Evolutionary conservation across 2,113 vertebrate genomes (phyloP).

Genomic region (Lipotes vexillifer): DNA sequence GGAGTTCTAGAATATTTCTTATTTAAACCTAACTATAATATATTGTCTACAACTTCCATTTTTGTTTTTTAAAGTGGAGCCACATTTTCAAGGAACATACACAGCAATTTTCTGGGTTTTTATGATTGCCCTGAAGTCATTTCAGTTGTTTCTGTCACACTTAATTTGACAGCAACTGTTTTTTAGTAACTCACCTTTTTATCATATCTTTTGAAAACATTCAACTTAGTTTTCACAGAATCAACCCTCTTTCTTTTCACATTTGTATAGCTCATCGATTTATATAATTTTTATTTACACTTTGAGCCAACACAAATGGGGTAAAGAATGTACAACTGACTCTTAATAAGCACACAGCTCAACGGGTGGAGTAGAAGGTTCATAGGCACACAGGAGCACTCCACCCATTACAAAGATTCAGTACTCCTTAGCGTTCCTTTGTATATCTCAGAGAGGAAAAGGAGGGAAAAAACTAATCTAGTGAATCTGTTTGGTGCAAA

Average conservation of each 20-base stretch:
- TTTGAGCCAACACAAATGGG: not conserved
- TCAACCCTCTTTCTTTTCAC: not conserved
- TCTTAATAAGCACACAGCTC: not conserved
- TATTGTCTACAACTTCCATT: not conserved
- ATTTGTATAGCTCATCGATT: not conserved
- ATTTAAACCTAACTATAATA: not conserved
- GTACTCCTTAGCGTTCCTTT: not conserved
- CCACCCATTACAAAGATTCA: not conserved
- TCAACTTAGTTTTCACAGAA: not conserved
- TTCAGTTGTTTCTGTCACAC: not conserved
- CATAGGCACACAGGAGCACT: accelerated
- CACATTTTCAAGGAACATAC: not conserved
- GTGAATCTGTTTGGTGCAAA: not conserved
- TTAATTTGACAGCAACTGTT: not conserved
- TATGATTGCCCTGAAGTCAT: not conserved
- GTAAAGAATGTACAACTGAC: not conserved
- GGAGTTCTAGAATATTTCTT: not conserved
- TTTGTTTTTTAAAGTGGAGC: not conserved
- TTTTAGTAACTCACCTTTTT: not conserved
- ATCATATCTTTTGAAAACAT: not conserved
- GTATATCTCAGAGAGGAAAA: not conserved
- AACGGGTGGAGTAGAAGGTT: not conserved
- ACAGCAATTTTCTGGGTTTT: not conserved
- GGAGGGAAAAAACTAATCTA: not conserved
- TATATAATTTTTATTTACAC: not conserved